Evolutionary conservation across 2,797 vertebrate species (phyloP), one percentile per base, ranked within the genome.

Genomic region (Loris lydekkerianus): DNA sequence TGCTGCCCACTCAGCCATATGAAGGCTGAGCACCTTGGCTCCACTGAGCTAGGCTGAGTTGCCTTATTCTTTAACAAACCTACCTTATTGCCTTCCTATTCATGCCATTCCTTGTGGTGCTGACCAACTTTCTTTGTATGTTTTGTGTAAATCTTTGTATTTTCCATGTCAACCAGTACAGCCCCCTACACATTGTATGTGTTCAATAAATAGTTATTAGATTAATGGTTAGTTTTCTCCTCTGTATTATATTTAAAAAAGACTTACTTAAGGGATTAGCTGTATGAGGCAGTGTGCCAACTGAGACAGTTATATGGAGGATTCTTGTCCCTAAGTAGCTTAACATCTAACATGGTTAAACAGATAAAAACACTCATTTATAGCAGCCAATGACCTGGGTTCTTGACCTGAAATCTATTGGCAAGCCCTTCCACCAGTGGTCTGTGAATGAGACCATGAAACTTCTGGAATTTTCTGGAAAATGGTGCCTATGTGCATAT

Each of bases 331-430:
- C 78, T 97, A 92, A 92, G 96, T 95, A 94, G 94, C 96, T 97
- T 96, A 95, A 94, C 95, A 97, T 97, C 94, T 97, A 97, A 97
- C 94, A 96, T 37, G 86, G 95, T 92, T 90, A 94, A 95, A 91
- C 58, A 86, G 93, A 96, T 88, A 94, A 80, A 94, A 97, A 91
- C 82, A 86, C 9, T 92, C 86, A 92, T 81, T 90, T 37, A 84
- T 31, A 90, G 69, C 76, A 92, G 84, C 69, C 92, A 92, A 11
- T 90, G 81, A 76, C 67, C 43, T 80, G 94, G 56, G 56, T 93
- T 90, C 84, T 94, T 95, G 90, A 70, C 69, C 63, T 88, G 88
- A 20, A 95, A 61, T 83, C 53, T 70, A 49, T 46, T 75, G 87
- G 65, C 20, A 86, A 65, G 20, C 3, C 10, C 14, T 23, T 69